phyloP scores from a whole-genome alignment of 2,888 invertebrate species.

The Drosophila lacicola region DNA sequence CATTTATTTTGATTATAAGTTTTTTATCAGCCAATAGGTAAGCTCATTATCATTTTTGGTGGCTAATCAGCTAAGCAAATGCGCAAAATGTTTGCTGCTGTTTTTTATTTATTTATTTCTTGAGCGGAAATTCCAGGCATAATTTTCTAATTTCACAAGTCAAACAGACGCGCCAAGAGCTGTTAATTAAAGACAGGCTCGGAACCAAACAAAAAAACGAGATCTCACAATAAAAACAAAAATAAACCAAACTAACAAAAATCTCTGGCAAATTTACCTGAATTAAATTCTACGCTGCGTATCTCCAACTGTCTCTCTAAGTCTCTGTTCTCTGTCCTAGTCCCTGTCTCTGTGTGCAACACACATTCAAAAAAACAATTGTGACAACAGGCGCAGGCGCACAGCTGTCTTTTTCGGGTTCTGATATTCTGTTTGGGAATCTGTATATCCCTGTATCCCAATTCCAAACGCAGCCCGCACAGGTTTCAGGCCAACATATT shows the following conservation, averaged over 20 bases:
- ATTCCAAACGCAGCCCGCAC: constrained; percentile 46
- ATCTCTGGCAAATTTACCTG: constrained; percentile 56
- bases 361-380: constrained; percentile 33
- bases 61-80: constrained; percentile 53
- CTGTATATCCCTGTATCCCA: constrained; percentile 27
- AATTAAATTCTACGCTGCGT: constrained; percentile 37
- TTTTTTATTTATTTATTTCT: constrained; percentile 24
- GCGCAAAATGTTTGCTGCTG: constrained; percentile 41
- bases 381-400: constrained; percentile 73
- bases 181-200: constrained; percentile 70
- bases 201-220: no score
- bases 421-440: constrained; percentile 23
- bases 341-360: constrained; percentile 2
- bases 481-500: constrained; percentile 62
- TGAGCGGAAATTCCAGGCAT: constrained; percentile 77
- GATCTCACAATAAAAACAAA: constrained; percentile 20
- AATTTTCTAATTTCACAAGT: constrained; percentile 76
- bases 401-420: constrained; percentile 61
- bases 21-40: constrained; percentile 10
- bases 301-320: constrained; percentile 47
- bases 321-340: constrained; percentile 18
- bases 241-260: constrained; percentile 15
- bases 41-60: constrained; percentile 44
- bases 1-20: constrained; percentile 2
- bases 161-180: constrained; percentile 60